phyloP scores from a whole-genome alignment of 1,140 invertebrate species.

The Conus betulinus region DNA sequence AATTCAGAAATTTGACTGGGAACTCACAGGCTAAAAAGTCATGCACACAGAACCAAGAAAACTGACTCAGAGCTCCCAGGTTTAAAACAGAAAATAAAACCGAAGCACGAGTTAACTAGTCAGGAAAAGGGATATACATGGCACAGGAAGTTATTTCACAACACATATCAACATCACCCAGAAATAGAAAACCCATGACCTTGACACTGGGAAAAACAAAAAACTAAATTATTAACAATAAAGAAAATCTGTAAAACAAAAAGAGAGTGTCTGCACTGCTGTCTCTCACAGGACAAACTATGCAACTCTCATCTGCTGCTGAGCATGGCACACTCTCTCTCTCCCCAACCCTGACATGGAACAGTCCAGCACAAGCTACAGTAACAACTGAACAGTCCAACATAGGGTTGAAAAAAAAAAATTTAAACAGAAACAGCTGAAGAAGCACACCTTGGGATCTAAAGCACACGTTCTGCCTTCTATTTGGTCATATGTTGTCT shows the following conservation, averaged over 20 bases:
- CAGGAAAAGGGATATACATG: neutral
- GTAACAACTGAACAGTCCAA: too few species aligned
- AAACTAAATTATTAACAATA: neutral
- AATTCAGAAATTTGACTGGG: too few species aligned
- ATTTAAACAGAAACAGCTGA: neutral
- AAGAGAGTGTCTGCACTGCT: neutral
- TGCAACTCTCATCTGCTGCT: neutral
- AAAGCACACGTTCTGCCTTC: neutral
- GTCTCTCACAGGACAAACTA: neutral
- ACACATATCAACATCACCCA: neutral
- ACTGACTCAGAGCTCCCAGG: neutral
- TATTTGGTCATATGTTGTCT: neutral
- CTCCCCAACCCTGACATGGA: neutral
- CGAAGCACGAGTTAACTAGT: neutral
- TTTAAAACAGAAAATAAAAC: neutral
- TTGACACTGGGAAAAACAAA: neutral
- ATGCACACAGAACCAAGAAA: neutral
- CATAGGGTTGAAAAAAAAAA: too few species aligned
- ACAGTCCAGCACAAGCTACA: neutral
- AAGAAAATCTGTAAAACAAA: neutral
- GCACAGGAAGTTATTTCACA: neutral
- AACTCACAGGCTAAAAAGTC: neutral
- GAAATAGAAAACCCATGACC: neutral
- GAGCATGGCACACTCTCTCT: neutral
- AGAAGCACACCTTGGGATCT: neutral